Base-by-base conservation (phyloP, 2,888 invertebrate species). In the Halictus ligatus region DNA sequence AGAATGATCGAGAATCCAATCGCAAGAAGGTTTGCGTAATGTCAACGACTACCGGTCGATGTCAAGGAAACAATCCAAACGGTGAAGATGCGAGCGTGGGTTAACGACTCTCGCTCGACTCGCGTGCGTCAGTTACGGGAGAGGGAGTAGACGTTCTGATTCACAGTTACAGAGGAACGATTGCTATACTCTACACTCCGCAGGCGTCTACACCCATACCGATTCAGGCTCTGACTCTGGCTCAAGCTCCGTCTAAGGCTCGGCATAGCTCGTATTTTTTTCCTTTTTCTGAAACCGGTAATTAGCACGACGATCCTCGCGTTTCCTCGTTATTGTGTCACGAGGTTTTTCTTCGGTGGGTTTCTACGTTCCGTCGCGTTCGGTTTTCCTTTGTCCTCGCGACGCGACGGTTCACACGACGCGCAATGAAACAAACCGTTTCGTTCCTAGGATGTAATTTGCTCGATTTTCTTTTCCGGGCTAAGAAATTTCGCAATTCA, bases 321-420 rank as follows among this genome's bases (percentile, higher is more conserved):
- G 71, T 90, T 89, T 89, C 88, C 88, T 90, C 71, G 89, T 88
- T 90, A 88, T 90, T 90, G 90, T 90, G 54, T 60, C 81, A 43
- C 13, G 21, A 67, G 35, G 64, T 85, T 81, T 84, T 87, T 58
- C 77, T 74, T 46, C n/a, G 54, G 83, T 54, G 35, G 40, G 64
- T 67, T 50, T 76, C 46, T 40, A 48, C 46, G 78, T 29, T 72
- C 76, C 25, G 69, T 54, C 78, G 75, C 75, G 35, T 77, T 79
- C 12, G 48, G 76, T 64, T 7, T 54, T 50, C 46, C 71, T 80
- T 86, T 89, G 85, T 89, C 43, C 69, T 43, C 12, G 43, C 3
- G 43, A 50, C 64, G 75, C 5, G 43, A 58, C 64, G 71, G 35
- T 84, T 88, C 91, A 72, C 89, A 89, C 85, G 86, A 48, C 64